Base-by-base conservation (phyloP, 2,797 vertebrate genomes). In the Lacerta viridis region DNA sequence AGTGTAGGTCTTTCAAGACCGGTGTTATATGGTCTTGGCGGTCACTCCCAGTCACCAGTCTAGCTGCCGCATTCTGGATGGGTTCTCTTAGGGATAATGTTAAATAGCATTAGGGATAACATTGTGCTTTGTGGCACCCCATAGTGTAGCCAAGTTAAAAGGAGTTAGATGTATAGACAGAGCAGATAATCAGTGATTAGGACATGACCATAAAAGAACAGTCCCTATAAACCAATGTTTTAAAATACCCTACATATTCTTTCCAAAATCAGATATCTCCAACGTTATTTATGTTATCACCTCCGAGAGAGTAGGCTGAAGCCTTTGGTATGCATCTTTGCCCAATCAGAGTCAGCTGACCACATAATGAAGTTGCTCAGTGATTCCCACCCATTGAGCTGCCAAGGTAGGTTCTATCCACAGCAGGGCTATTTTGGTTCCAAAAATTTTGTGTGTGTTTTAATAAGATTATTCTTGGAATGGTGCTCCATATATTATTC, bases 391-490 rank as follows among this genome's bases (percentile, higher is more conserved):
- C 20, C 27, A 10, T 43, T 0, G 7, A 46, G 82, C 20, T 33
- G n/a, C 33, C 3, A 25, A 46, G 82, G 50, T n/a, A 64, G 3
- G 23, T 61, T 36, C 66, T 46, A 46, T 55, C 36, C 36, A 39
- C 13, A 61, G 23, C 20, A 80, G 41, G 39, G 13, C 77, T 29
- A 46, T 27, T 85, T 80, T 61, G 76, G 7, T 46, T 79, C 68
- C 36, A 33, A 33, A 33, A 33, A 33, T 33, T 33, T 33, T 33
- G 33, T 33, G 33, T 33, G 33, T 15, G 79, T 68, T 55, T 39
- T 80, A 85, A 81, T 75, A 85, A 85, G n/a, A 89, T 69, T 81
- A 27, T 83, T 55, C 41, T 79, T 85, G 43, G 9, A 92, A 85
- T 4, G 13, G 50, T 84, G 6, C 29, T 43, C 41, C 74, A 59